A percentile compares a stretch with the other conserved stretches of the same genome.
Evolutionary conservation across 2,113 vertebrate genomes (phyloP).

Genomic region (Zosterops pallidus): DNA sequence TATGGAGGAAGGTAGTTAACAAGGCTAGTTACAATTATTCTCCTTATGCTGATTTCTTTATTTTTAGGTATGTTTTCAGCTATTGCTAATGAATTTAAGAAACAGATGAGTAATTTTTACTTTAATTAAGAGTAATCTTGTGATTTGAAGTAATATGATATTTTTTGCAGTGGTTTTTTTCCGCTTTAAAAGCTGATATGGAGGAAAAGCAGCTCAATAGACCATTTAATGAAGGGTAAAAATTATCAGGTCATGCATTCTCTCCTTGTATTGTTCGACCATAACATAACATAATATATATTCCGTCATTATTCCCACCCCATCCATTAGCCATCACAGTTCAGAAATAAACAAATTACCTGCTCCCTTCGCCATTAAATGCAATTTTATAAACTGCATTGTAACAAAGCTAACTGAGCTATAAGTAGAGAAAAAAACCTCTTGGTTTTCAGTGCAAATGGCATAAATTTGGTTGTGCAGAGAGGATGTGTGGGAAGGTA

Average conservation of each 20-base stretch:
- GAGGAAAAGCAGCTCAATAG: constrained; percentile 34
- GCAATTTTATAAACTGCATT: constrained; percentile 63
- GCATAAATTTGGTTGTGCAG: constrained; percentile 49
- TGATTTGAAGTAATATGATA: not conserved
- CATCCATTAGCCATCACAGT: constrained; percentile 58
- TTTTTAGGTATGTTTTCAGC: constrained; percentile 8
- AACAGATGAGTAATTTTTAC: constrained; percentile 50
- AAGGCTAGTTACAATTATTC: not conserved
- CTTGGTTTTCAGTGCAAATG: constrained; percentile 52
- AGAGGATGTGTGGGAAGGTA: constrained; percentile 58
- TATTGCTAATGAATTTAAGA: constrained; percentile 33
- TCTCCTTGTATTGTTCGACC: constrained; percentile 38
- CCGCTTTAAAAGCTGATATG: constrained; percentile 8
- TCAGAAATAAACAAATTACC: constrained; percentile 69
- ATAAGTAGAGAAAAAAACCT: constrained; percentile 44
- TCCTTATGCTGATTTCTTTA: not conserved
- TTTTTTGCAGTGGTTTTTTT: not conserved
- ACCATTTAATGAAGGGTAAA: constrained; percentile 54
- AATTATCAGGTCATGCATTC: constrained; percentile 52
- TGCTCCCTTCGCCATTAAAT: constrained; percentile 58
- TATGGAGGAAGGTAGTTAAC: not conserved
- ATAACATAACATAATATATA: constrained; percentile 50
- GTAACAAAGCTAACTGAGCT: constrained; percentile 55
- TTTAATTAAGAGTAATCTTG: constrained; percentile 50
- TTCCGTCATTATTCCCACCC: constrained; percentile 60